Conservation (phyloP, 2,113 vertebrate genomes). For the Mirza zaza region DNA sequence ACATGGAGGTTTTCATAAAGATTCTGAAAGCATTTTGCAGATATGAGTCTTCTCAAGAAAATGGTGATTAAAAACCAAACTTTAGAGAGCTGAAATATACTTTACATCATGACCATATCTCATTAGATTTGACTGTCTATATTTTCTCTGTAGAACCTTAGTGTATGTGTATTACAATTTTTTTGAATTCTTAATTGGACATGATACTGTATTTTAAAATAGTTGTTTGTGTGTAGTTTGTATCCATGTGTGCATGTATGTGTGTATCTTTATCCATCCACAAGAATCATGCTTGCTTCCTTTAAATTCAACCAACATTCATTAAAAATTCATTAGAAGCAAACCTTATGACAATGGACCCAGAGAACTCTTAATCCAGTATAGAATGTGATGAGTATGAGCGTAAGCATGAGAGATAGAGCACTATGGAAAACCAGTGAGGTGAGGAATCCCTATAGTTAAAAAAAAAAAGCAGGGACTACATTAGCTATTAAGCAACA, state of each 20-base stretch:
- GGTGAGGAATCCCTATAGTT: not conserved
- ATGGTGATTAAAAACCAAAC: not conserved
- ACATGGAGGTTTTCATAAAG: not conserved
- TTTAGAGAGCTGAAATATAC: not conserved
- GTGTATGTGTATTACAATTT: not conserved
- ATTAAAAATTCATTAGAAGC: not conserved
- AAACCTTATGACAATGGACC: not conserved
- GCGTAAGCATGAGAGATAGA: not conserved
- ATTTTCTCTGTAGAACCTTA: not conserved
- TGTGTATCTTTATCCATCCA: not conserved
- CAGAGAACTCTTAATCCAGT: not conserved
- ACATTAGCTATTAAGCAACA: not conserved
- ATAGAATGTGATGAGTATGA: not conserved
- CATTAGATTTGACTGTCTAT: not conserved
- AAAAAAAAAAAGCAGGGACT: not conserved
- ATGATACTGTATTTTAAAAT: not conserved
- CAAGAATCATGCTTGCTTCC: not conserved
- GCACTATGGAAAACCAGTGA: not conserved
- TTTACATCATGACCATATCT: not conserved
- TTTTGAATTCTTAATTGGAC: not conserved
- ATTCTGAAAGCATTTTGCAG: not conserved
- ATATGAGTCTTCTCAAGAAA: not conserved
- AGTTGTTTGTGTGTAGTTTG: not conserved
- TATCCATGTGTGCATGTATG: not conserved
- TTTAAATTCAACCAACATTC: conserved; percentile 21